Conservation (phyloP, 2,888 invertebrate species). For the Nasonovia ribisnigri region DNA sequence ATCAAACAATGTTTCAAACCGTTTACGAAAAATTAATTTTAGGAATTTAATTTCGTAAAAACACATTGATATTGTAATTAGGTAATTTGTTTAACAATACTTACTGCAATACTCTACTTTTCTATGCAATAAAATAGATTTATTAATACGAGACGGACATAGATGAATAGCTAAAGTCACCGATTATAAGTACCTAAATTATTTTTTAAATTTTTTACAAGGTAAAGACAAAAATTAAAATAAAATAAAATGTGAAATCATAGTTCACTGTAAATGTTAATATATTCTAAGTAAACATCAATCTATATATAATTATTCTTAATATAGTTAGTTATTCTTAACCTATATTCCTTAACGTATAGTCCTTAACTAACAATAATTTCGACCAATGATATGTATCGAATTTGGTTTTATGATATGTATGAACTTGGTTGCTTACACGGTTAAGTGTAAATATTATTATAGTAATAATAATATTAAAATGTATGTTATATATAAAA, state of each 20-base stretch:
- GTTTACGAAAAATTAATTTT: constrained; percentile 9
- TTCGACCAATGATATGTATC: constrained; percentile 65
- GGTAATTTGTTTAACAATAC: constrained; percentile 13
- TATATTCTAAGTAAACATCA: constrained; percentile 17
- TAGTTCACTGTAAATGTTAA: constrained; percentile 13
- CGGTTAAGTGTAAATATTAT: constrained; percentile 43
- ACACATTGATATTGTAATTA: constrained; percentile 4
- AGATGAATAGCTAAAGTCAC: neutral
- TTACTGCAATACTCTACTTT: constrained; percentile 32
- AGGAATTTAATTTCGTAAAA: constrained; percentile 36
- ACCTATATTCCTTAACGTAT: neutral
- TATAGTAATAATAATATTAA: constrained; percentile 44
- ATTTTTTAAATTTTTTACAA: constrained; percentile 18
- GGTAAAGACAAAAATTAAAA: constrained; percentile 13
- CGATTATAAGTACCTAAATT: neutral
- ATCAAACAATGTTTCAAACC: constrained; percentile 16
- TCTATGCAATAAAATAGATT: constrained; percentile 29
- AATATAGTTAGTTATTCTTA: constrained; percentile 44
- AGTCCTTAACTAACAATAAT: constrained; percentile 52
- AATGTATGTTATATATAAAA: constrained; percentile 8
- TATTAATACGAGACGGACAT: constrained; percentile 7
- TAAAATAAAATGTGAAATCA: neutral
- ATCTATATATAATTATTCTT: constrained; percentile 28
- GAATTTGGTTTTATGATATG: constrained; percentile 61
- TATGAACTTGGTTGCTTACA: constrained; percentile 61